Base-by-base conservation (phyloP, 2,113 vertebrate genomes). In the Agapornis roseicollis region DNA sequence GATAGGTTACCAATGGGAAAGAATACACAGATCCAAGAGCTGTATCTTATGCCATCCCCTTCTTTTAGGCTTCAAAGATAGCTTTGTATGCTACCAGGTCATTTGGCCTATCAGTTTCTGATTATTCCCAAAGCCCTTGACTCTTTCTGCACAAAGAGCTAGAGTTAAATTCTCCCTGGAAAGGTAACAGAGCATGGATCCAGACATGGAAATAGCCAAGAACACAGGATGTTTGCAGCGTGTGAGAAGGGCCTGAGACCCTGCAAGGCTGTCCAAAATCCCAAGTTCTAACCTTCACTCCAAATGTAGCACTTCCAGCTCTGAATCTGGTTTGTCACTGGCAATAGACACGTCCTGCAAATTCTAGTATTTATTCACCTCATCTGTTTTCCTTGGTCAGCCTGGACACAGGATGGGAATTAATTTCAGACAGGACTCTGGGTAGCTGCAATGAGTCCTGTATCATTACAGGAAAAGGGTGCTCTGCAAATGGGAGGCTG, bases 341-440 rank as follows among this genome's bases (percentile, higher is more conserved):
- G 82, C 85, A 93, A 90, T 91, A 83, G 15, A 7, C 17, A 35
- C 5, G 10, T 73, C 80, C 85, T 29, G 58, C 63, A 88, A 85
- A 85, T 80, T 58, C 50, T 72, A 41, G 87, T 79, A 77, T 91
- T 94, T 93, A 83, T 91, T 85, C 6, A 29, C 65, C 87, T 69
- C 23, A 22, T 78, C 91, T 94, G 53, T 89, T 96, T 96, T 89
- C 84, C 19, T 92, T 91, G 89, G 84, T 95, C 58, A 55, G 78
- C 69, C 20, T 46, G 70, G 64, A 78, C 42, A 53, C 33, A 88
- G 60, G 70, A 42, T 19, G 60, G 76, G 82, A 78, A 70, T 74
- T 77, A n/a, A 60, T 91, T 89, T 85, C 95, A 77, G 85, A 25
- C 37, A 53, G 49, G 23, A 73, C 63, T 56, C 81, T 56, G 63